phyloP scores from a whole-genome alignment of 2,113 vertebrate genomes.

The Nyctereutes procyonoides region DNA sequence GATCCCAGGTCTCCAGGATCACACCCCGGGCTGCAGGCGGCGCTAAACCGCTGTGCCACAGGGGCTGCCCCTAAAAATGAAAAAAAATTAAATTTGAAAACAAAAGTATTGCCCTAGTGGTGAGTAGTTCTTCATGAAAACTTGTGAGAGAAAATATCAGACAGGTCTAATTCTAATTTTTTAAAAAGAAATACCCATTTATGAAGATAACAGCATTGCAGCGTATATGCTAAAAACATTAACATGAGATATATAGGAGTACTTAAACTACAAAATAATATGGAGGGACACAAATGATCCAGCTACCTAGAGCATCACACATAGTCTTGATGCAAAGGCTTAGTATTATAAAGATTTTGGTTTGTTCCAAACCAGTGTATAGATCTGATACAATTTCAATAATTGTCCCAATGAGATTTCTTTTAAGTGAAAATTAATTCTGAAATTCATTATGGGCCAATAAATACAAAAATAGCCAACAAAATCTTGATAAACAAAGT shows the following conservation, averaged over 20 bases:
- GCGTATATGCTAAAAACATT: not conserved
- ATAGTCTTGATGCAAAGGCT: not conserved
- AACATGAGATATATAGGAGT: not conserved
- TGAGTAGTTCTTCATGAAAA: not conserved
- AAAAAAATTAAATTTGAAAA: not conserved
- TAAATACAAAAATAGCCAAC: not conserved
- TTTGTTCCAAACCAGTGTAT: not conserved
- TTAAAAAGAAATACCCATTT: not conserved
- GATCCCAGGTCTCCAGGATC: too few relatives aligned
- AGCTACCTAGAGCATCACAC: not conserved
- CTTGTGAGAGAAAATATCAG: not conserved
- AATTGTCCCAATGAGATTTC: not conserved
- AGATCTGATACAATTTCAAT: not conserved
- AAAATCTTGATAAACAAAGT: not conserved
- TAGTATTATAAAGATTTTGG: not conserved
- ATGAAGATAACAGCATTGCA: not conserved
- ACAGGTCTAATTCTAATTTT: not conserved
- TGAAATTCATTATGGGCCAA: not conserved
- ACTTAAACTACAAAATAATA: not conserved
- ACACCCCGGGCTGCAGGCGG: too few relatives aligned
- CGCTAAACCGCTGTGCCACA: too few relatives aligned
- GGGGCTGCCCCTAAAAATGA: not conserved
- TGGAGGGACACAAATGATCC: not conserved
- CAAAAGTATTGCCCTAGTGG: not conserved
- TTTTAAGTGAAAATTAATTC: not conserved